Evolutionary conservation across 2,113 vertebrate species (phyloP).

Genomic region (Smithornis capensis): DNA sequence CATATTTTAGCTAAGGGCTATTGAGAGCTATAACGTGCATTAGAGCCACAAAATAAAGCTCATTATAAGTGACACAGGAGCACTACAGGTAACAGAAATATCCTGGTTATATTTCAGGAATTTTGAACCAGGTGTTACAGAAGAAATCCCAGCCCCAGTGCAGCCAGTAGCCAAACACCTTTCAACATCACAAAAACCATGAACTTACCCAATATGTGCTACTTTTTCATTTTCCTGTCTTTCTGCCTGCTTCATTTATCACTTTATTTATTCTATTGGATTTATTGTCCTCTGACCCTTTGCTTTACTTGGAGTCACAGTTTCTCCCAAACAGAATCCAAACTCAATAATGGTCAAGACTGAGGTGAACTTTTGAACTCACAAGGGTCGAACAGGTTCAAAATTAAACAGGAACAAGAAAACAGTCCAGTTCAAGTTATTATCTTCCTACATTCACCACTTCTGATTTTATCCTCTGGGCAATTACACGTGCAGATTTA

Average conservation of each 20-base stretch:
- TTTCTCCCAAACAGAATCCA: slow-evolving; percentile 20
- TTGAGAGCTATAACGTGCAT: background rate
- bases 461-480: slow-evolving; percentile 8
- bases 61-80: background rate
- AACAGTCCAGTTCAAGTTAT: background rate
- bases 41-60: background rate
- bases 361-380: slow-evolving; percentile 33
- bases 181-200: background rate
- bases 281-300: slow-evolving; percentile 52
- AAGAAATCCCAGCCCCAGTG: background rate
- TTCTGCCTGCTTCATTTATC: slow-evolving; percentile 25
- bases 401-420: slow-evolving; percentile 33
- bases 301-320: background rate
- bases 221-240: background rate
- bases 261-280: slow-evolving; percentile 39
- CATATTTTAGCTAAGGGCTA: background rate
- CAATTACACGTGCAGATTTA: background rate
- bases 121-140: background rate
- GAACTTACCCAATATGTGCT: background rate
- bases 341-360: slow-evolving; percentile 52
- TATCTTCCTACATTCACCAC: background rate
- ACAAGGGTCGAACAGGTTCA: background rate
- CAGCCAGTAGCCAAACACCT: background rate
- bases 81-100: background rate
- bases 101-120: background rate